phyloP scores from a whole-genome alignment of 1,140 invertebrate species.

The Ceratosolen fusciceps region DNA sequence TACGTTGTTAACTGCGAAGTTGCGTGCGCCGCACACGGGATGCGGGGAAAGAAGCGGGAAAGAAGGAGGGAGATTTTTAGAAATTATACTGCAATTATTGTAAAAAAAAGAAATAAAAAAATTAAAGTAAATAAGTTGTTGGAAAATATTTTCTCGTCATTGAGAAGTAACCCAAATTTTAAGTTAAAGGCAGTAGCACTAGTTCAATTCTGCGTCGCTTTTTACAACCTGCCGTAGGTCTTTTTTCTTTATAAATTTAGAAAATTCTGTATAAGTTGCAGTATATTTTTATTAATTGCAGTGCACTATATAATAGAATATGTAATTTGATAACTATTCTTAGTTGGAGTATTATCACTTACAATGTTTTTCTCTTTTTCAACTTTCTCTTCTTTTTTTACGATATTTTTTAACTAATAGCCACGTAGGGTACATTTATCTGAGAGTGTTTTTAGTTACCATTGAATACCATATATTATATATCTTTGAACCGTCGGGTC shows the following conservation, averaged over 20 bases:
- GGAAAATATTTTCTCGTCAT: background rate
- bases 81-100: conserved; percentile 27
- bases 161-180: background rate
- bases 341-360: conserved; percentile 42
- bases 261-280: conserved; percentile 29
- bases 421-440: background rate
- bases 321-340: conserved; percentile 32
- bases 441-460: conserved; percentile 15
- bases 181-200: conserved; percentile 4
- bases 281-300: background rate
- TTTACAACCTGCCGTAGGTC: background rate
- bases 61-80: no score
- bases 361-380: conserved; percentile 18
- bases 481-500: background rate
- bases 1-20: no score
- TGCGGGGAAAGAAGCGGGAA: no score
- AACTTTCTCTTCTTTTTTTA: conserved; percentile 22
- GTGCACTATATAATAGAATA: conserved; percentile 7
- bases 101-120: conserved; percentile 28
- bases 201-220: conserved; percentile 10
- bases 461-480: conserved; percentile 17
- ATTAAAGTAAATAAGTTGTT: background rate
- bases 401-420: conserved; percentile 22
- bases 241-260: background rate
- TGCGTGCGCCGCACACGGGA: no score